Percentiles rank a stretch among this genome's conserved stretches.
Conservation (phyloP, 2,113 vertebrate species). For the Hemiscyllium ocellatum region DNA sequence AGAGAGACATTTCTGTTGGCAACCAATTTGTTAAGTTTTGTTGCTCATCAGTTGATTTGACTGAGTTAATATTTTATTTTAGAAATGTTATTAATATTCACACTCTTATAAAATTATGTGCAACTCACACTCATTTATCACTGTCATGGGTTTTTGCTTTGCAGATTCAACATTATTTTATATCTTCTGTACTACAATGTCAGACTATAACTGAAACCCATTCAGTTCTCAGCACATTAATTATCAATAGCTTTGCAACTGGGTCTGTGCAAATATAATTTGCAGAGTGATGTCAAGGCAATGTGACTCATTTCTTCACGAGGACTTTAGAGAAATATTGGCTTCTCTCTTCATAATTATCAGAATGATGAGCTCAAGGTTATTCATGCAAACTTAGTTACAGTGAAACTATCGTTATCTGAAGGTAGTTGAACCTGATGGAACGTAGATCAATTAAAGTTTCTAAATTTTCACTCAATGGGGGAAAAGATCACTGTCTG, state of each 20-base stretch:
- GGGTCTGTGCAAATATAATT: background rate
- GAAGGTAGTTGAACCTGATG: too few relatives aligned
- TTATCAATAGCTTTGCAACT: background rate
- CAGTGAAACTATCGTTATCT: background rate
- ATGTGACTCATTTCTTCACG: background rate
- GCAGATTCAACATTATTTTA: background rate
- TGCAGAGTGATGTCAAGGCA: background rate
- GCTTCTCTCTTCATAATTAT: background rate
- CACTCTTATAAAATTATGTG: slow-evolving; percentile 8
- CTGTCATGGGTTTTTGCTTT: background rate
- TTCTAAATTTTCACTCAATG: background rate
- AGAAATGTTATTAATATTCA: slow-evolving; percentile 32
- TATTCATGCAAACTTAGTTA: background rate
- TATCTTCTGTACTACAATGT: background rate
- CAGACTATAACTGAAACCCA: background rate
- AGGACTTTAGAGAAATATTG: background rate
- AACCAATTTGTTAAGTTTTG: slow-evolving; percentile 13
- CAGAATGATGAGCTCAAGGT: background rate
- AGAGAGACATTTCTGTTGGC: background rate
- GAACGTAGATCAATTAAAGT: too few relatives aligned
- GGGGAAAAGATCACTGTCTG: too few relatives aligned
- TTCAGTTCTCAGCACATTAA: slow-evolving; percentile 14
- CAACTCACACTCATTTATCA: slow-evolving; percentile 22
- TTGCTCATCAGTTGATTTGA: slow-evolving; percentile 26
- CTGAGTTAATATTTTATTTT: slow-evolving; percentile 23